Evolutionary conservation across 2,888 invertebrate genomes (phyloP), one percentile per base, ranked within the genome.

Genomic region (Drosophila eohydei): DNA sequence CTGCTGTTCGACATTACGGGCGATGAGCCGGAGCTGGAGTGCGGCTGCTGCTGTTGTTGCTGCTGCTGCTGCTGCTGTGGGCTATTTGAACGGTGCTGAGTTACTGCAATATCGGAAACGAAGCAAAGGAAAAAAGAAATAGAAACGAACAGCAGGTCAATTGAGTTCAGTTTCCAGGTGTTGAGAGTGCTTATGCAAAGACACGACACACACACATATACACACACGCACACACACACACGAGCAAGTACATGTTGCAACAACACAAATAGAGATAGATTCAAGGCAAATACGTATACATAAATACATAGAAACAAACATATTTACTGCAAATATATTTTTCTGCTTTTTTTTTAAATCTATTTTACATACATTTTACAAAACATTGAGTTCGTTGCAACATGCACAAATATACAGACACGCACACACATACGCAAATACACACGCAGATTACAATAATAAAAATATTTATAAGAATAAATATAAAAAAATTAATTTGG

Each of bases 81-180:
- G 91, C 93, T 93, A 89, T 93, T 93, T 79, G 93, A 93, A 91
- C 93, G 93, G 86, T 93, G 93, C 90, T 93, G 93, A 92, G 93
- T 93, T 93, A 93, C 93, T 93, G 86, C 62, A 90, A 79, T 70
- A 69, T 66, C 55, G 21, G 12, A 55, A 54, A 52, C 12, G 21
- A 55, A 32, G 67, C 38, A 64, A 9, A n/a, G 28, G n/a, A 26
- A 28, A 38, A 38, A 9, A 38, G 36, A 54, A 38, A 38, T 28
- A 54, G 52, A 38, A 41, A 72, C 34, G 65, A 32, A 61, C 28
- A 54, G 21, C 51, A 51, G 80, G 55, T 76, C 75, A 74, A 69
- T 74, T 32, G 75, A 40, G 64, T 58, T 73, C 68, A 50, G 36
- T 57, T 21, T 40, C 46, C 32, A 56, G 50, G 36, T 54, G 51